A percentile compares a stretch with the other conserved stretches of the same genome.
Evolutionary conservation across 2,113 vertebrate genomes (phyloP).

Genomic region (Grus americana): DNA sequence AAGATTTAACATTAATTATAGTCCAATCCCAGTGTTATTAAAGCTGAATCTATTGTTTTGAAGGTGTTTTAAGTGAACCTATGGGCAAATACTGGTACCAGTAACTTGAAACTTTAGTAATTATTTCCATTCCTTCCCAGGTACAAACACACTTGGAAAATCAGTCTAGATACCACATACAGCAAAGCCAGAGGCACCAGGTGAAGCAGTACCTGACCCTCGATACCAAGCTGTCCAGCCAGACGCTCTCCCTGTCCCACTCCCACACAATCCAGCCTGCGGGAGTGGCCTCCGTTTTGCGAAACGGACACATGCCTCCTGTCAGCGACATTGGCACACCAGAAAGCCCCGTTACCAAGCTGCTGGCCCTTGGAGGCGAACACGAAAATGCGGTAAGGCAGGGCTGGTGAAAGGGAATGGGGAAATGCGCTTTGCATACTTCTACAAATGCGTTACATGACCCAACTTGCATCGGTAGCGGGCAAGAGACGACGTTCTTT

Average conservation of each 20-base stretch:
- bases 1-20: not conserved
- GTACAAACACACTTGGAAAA: conserved; percentile 90
- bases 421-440: not conserved
- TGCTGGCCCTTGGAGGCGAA: conserved; percentile 79
- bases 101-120: not conserved
- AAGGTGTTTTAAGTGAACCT: not conserved
- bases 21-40: not conserved
- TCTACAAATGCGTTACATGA: fast-evolving
- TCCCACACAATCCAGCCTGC: conserved; percentile 73
- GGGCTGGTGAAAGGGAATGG: not conserved
- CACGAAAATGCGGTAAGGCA: conserved; percentile 82
- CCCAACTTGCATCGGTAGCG: not conserved
- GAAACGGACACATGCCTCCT: conserved; percentile 77
- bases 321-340: conserved; percentile 71
- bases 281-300: conserved; percentile 75
- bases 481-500: not conserved
- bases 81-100: not conserved
- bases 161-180: conserved; percentile 84
- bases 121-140: conserved; percentile 69
- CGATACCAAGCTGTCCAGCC: conserved; percentile 83
- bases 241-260: conserved; percentile 73
- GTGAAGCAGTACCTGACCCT: conserved; percentile 90
- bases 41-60: not conserved
- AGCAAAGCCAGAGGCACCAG: conserved; percentile 86
- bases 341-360: conserved; percentile 78